A percentile compares a stretch with the other conserved stretches of the same genome.
phyloP scores from a whole-genome alignment of 2,888 invertebrate species.

The Timema podura region DNA sequence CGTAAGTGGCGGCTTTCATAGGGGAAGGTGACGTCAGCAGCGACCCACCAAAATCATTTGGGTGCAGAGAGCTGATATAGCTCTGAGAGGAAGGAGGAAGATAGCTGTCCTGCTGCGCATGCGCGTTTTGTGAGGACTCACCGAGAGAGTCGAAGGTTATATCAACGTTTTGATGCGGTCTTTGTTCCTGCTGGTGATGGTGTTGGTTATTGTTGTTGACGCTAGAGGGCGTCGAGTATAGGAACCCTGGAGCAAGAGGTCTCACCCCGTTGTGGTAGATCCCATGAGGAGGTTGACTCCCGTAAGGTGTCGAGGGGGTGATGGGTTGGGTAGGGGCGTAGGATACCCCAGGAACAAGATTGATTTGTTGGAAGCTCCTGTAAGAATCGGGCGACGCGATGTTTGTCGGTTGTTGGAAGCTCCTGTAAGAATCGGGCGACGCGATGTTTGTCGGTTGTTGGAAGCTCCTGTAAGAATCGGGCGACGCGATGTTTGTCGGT shows the following conservation, averaged over 20 bases:
- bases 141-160: slow-evolving; percentile 20
- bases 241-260: slow-evolving; percentile 10
- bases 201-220: no score
- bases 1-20: slow-evolving; percentile 28
- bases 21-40: slow-evolving; percentile 19
- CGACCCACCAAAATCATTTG: background rate
- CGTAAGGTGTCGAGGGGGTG: background rate
- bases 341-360: background rate
- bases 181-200: background rate
- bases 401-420: background rate
- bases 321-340: background rate
- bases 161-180: slow-evolving; percentile 13
- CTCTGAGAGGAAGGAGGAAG: slow-evolving; percentile 5
- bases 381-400: background rate
- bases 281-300: background rate
- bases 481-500: no score
- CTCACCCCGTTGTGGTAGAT: slow-evolving; percentile 1
- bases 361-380: background rate
- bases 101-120: no score
- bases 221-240: background rate
- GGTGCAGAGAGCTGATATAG: background rate
- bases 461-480: background rate
- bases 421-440: background rate
- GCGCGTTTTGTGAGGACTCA: background rate
- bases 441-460: no score